A percentile compares a stretch with the other conserved stretches of the same genome.
Conservation (phyloP, 2,888 invertebrate species). For the Phyto melanocephala region DNA sequence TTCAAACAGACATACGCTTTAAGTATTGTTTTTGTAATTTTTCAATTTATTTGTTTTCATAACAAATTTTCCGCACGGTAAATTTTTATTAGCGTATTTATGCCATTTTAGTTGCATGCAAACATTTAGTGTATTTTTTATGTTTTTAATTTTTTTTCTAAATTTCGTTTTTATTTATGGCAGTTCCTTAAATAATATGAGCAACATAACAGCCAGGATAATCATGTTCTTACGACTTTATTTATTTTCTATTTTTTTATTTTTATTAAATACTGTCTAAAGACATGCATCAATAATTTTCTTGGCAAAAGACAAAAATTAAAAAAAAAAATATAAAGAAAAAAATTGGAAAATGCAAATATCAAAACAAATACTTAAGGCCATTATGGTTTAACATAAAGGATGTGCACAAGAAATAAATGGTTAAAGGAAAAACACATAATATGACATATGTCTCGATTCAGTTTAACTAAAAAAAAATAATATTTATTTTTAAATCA, state of each 20-base stretch:
- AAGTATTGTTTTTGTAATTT: constrained; percentile 17
- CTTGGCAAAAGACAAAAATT: constrained; percentile 28
- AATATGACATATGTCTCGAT: constrained; percentile 34
- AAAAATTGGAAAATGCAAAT: constrained; percentile 40
- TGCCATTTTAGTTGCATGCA: constrained; percentile 52
- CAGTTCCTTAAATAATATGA: constrained; percentile 42
- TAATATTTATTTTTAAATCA: not conserved
- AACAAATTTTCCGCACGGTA: constrained; percentile 78
- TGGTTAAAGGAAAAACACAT: not conserved
- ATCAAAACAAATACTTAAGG: constrained; percentile 51
- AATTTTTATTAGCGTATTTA: constrained; percentile 75
- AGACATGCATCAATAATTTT: constrained; percentile 60
- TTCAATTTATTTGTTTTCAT: constrained; percentile 73
- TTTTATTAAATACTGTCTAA: constrained; percentile 38
- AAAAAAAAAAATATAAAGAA: no score
- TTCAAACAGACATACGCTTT: not conserved
- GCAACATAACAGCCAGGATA: constrained; percentile 46
- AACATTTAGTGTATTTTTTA: constrained; percentile 35
- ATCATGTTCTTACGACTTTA: constrained; percentile 29
- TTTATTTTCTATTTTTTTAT: constrained; percentile 12
- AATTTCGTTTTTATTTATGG: constrained; percentile 41
- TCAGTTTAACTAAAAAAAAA: not conserved
- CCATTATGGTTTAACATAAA: constrained; percentile 48
- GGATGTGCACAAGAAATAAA: not conserved
- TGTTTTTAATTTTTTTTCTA: constrained; percentile 17